Conservation (phyloP, 1,140 invertebrate species). For the fruit fly (Drosophila melanogaster) region DNA sequence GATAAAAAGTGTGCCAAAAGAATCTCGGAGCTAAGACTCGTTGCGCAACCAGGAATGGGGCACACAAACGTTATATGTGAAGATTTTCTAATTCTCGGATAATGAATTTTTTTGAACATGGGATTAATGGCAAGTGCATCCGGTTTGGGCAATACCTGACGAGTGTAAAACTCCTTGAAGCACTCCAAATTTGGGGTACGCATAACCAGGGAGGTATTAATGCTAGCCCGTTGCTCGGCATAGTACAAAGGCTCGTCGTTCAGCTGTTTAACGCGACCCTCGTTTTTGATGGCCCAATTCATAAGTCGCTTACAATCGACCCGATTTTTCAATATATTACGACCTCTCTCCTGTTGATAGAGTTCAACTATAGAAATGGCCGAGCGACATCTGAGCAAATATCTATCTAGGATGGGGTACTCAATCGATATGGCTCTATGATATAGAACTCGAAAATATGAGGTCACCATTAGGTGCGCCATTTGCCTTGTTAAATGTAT, state of each 20-base stretch:
- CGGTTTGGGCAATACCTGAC: slow-evolving; percentile 4
- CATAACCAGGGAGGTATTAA: neutral
- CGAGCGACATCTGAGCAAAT: slow-evolving; percentile 9
- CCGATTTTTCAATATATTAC: accelerated
- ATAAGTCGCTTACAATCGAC: neutral
- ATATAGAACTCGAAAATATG: slow-evolving; percentile 4
- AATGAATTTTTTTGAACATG: neutral
- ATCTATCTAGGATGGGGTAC: neutral
- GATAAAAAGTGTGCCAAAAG: slow-evolving; percentile 22
- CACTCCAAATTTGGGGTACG: slow-evolving; percentile 15
- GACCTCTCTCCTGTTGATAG: neutral
- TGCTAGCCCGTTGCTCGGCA: neutral
- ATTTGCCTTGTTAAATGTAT: neutral
- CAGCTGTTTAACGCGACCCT: neutral
- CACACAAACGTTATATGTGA: neutral
- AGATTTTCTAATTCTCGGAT: accelerated
- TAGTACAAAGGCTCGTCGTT: neutral
- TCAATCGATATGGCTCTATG: neutral
- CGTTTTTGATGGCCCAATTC: neutral
- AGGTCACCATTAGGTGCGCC: slow-evolving; percentile 22
- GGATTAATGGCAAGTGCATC: slow-evolving; percentile 20
- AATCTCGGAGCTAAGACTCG: neutral
- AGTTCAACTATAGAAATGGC: slow-evolving; percentile 5
- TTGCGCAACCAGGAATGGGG: slow-evolving; percentile 4
- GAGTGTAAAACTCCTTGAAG: slow-evolving; percentile 3